Evolutionary conservation across 2,797 vertebrate species (phyloP), one percentile per base, ranked within the genome.

Genomic region (Coreius guichenoti): DNA sequence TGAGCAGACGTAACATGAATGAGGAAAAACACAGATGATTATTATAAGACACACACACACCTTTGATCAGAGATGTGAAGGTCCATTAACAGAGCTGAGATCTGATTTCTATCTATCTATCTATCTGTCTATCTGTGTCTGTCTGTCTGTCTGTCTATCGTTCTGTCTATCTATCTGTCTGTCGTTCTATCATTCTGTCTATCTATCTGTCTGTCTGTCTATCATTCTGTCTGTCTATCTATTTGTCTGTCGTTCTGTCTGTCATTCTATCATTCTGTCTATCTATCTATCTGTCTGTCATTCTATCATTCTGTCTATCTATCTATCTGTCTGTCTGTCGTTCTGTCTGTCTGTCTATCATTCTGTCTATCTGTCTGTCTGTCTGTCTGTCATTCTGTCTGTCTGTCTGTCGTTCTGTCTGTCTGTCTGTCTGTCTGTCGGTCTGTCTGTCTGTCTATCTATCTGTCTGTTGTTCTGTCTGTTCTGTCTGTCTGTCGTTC

Each of bases 11-110:
- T 33, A 47, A 81, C 58, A 75, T n/a, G 26, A 68, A 51, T 1
- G 36, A 39, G 75, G 29, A 83, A 74, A 43, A 83, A 68, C 45
- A 80, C 39, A n/a, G 26, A 67, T n/a, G 47, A 79, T 54, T 45
- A 68, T 75, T 75, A 33, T 67, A 76, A 16, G 70, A 69, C 47
- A 72, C 5, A 58, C 26, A 36, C 19, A 39, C 70, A 47, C 49
- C 87, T 88, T 86, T 88, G 81, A 88, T 88, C 84, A 81, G 58
- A 75, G 70, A 85, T 63, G n/a, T 65, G 61, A 80, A 74, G 72
- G 65, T 85, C 72, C 79, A 73, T 85, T 87, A 87, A 43, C 49
- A 80, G 51, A 73, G n/a, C 31, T 72, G 58, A 61, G n/a, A 61
- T 61, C 56, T 26, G 23, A 61, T 61, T 0, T 39, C 36, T 16